A percentile compares a stretch with the other conserved stretches of the same genome.
Evolutionary conservation across 2,113 vertebrate species (phyloP).

Genomic region (Xerus inauris): DNA sequence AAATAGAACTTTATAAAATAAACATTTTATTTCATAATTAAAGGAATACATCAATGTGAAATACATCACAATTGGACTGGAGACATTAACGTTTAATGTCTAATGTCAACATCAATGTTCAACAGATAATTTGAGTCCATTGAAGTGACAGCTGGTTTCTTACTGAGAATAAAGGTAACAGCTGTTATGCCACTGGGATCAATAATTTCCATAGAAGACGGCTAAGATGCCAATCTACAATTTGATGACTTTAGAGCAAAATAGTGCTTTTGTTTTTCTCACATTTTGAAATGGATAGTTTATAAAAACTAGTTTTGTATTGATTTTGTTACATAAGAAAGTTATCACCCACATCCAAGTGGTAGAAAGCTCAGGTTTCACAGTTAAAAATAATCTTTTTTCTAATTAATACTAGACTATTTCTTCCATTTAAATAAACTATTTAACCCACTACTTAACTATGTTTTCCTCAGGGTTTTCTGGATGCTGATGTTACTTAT

Average conservation of each 20-base stretch:
- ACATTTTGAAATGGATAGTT: not conserved
- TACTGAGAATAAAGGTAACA: slow-evolving; percentile 40
- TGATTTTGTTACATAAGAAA: not conserved
- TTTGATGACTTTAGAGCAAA: slow-evolving; percentile 38
- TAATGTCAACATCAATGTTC: not conserved
- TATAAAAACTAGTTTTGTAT: not conserved
- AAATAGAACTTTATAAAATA: not conserved
- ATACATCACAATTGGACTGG: not conserved
- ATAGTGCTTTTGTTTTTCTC: not conserved
- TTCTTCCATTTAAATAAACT: slow-evolving; percentile 71
- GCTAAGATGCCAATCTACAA: slow-evolving; percentile 1
- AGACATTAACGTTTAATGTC: not conserved
- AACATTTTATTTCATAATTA: not conserved
- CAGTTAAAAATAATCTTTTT: slow-evolving; percentile 52
- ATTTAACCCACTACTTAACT: slow-evolving; percentile 48
- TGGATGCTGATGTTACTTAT: slow-evolving; percentile 56
- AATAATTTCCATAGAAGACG: slow-evolving; percentile 6
- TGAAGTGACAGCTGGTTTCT: slow-evolving; percentile 38
- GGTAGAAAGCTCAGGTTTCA: slow-evolving; percentile 15
- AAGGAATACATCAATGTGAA: not conserved
- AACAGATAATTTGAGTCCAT: slow-evolving; percentile 53
- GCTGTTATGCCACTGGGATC: slow-evolving; percentile 27
- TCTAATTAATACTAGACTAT: slow-evolving; percentile 68
- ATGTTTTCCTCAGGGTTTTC: slow-evolving; percentile 68
- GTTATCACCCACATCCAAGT: not conserved